These are phyloP conservation scores for Cynoglossus semilaevis DNA, from an alignment of 2,113 vertebrate species.

Conservation along the genomic window DNA sequence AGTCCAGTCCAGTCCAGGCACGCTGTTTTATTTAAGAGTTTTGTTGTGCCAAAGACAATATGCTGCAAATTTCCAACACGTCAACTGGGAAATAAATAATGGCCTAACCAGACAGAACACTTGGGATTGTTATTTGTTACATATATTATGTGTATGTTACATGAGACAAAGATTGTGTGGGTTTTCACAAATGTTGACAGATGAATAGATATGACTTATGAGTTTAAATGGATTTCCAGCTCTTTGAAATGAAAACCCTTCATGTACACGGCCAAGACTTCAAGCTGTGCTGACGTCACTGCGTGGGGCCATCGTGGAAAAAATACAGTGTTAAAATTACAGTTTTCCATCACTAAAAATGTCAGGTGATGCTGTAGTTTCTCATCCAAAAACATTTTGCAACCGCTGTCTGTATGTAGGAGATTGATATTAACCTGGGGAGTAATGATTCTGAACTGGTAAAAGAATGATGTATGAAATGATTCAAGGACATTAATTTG, in stretches of 20 bases:
- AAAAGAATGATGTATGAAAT: no score
- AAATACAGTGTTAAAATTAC: background rate
- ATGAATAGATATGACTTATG: constrained; percentile 36
- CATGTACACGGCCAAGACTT: constrained; percentile 25
- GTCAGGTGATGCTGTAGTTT: background rate
- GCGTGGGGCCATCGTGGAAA: background rate
- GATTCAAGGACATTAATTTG: no score
- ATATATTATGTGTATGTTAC: constrained; percentile 6
- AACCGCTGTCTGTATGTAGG: background rate
- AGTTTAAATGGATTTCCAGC: constrained; percentile 9
- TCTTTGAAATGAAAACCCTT: constrained; percentile 51
- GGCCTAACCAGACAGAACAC: constrained; percentile 15
- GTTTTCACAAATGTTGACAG: constrained; percentile 37
- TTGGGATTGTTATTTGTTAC: constrained; percentile 15
- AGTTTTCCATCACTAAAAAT: background rate
- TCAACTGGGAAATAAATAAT: constrained; percentile 27
- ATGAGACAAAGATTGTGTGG: constrained; percentile 5
- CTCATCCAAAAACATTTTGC: background rate
- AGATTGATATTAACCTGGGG: background rate
- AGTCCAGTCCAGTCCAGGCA: constrained; percentile 8
- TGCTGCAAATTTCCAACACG: constrained; percentile 14
- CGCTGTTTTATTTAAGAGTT: constrained; percentile 8
- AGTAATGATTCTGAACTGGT: no score
- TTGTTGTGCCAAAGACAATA: constrained; percentile 31
- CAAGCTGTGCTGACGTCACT: constrained; percentile 18